A percentile compares a stretch with the other conserved stretches of the same genome.
These are phyloP conservation scores for Athrips mouffetella DNA, from an alignment of 2,888 invertebrate species.

Conservation along the genomic window DNA sequence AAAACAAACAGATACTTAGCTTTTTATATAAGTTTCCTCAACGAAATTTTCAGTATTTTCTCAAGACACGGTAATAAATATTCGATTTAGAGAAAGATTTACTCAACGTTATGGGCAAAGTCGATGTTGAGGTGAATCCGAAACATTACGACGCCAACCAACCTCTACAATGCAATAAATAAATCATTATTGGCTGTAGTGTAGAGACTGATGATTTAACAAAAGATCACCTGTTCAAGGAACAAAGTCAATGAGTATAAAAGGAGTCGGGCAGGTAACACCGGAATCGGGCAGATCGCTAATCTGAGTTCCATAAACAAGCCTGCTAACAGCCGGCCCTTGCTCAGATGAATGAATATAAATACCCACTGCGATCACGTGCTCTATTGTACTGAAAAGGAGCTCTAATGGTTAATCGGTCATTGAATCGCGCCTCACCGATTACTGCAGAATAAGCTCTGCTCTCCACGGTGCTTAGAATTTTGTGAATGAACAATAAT, in stretches of 20 bases:
- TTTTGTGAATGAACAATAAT: conserved; percentile 59
- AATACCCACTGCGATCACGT: conserved; percentile 56
- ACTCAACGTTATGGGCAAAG: too few species aligned
- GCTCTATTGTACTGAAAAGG: conserved; percentile 64
- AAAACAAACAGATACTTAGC: background rate
- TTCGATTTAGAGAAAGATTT: too few species aligned
- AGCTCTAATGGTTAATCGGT: conserved; percentile 65
- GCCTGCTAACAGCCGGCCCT: conserved; percentile 42
- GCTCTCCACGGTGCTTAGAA: conserved; percentile 51
- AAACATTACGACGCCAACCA: too few species aligned
- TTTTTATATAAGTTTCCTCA: background rate
- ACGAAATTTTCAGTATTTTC: background rate
- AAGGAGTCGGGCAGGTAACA: conserved; percentile 25
- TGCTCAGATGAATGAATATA: conserved; percentile 58
- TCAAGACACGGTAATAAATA: background rate
- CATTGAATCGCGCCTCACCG: conserved; percentile 56
- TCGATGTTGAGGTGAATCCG: too few species aligned
- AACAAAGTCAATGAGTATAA: conserved; percentile 22
- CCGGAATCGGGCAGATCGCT: conserved; percentile 29
- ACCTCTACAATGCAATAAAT: too few species aligned
- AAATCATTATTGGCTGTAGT: too few species aligned
- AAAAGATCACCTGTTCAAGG: conserved; percentile 8
- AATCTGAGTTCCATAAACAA: conserved; percentile 36
- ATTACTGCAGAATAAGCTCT: conserved; percentile 51
- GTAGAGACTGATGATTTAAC: background rate